Evolutionary conservation across 1,140 invertebrate genomes (phyloP).

Genomic region (Ladona fulva): DNA sequence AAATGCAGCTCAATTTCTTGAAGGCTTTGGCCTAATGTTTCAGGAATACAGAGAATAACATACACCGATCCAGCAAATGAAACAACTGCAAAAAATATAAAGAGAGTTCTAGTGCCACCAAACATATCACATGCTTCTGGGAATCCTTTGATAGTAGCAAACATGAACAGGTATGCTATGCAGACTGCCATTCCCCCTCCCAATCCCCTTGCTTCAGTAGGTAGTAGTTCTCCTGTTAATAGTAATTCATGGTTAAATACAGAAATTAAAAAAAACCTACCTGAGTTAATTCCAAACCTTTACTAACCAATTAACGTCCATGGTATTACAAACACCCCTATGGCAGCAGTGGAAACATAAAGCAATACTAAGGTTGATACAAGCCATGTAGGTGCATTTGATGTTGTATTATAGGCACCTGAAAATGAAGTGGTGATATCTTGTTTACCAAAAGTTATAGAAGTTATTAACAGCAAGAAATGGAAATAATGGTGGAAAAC

Average conservation of each 20-base stretch:
- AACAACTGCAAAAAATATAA: conserved; percentile 50
- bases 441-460: no score
- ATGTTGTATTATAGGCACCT: no score
- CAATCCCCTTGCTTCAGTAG: conserved; percentile 42
- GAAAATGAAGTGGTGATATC: no score
- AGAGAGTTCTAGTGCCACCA: conserved; percentile 40
- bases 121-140: conserved; percentile 41
- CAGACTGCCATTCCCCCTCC: conserved; percentile 47
- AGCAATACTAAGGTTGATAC: conserved; percentile 29
- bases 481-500: no score
- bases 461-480: no score
- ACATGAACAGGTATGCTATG: conserved; percentile 53
- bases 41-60: conserved; percentile 48
- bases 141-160: conserved; percentile 54
- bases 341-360: conserved; percentile 44
- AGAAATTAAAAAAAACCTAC: background rate
- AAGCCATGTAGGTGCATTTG: conserved; percentile 19
- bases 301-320: conserved; percentile 46
- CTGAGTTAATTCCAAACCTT: background rate
- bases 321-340: conserved; percentile 50
- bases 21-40: conserved; percentile 61
- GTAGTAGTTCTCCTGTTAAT: conserved; percentile 35
- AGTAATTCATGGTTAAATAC: background rate
- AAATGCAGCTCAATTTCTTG: conserved; percentile 42
- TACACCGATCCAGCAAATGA: conserved; percentile 48